Evolutionary conservation across 2,113 vertebrate species (phyloP).

Genomic region (Sorex fumeus): DNA sequence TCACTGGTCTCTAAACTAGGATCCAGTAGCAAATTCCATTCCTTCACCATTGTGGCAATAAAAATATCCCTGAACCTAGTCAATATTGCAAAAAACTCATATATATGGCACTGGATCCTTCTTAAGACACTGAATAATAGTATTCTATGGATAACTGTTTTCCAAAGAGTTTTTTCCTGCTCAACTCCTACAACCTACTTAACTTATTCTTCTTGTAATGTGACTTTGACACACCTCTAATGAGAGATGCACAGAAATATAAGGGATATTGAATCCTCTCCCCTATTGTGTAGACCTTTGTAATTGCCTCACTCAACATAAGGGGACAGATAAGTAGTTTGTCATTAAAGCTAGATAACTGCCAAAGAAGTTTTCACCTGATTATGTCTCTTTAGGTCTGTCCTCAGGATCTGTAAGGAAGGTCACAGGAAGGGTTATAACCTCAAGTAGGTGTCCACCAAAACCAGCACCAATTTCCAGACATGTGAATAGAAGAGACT

Average conservation of each 20-base stretch:
- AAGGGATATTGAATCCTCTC: not conserved
- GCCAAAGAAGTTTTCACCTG: not conserved
- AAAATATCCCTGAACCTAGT: not conserved
- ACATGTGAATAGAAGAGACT: not conserved
- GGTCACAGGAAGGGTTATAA: not conserved
- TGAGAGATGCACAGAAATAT: not conserved
- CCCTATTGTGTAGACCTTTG: not conserved
- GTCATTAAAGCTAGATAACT: not conserved
- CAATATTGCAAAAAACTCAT: slow-evolving; percentile 11
- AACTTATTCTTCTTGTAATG: not conserved
- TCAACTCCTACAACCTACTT: too few relatives aligned
- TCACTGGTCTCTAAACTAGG: not conserved
- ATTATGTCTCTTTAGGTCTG: not conserved
- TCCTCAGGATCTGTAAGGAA: not conserved
- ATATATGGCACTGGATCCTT: not conserved
- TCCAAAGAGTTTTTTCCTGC: not conserved
- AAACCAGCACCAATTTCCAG: not conserved
- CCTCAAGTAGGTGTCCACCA: not conserved
- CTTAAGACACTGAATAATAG: not conserved
- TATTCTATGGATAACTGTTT: not conserved
- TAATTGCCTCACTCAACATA: not conserved
- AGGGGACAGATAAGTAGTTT: not conserved
- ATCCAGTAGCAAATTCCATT: not conserved
- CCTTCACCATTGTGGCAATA: not conserved
- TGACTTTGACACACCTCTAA: not conserved